These are phyloP conservation scores for Caenorhabditis sinica DNA, from an alignment of 2,888 invertebrate species.

Conservation along the genomic window DNA sequence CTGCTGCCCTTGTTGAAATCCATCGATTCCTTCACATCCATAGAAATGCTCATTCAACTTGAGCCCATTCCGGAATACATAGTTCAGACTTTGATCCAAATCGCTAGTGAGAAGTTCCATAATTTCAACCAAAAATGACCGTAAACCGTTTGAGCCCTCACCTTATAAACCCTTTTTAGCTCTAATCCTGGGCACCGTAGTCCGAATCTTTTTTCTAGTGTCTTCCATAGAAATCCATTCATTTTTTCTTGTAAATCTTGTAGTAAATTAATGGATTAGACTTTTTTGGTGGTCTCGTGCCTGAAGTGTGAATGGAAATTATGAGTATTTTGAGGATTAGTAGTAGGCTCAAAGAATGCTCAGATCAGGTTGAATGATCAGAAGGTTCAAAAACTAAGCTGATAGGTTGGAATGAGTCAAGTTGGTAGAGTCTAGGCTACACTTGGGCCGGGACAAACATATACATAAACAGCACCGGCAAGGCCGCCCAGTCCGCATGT, in stretches of 20 bases:
- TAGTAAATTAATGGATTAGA: constrained; percentile 46
- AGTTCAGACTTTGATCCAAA: constrained; percentile 36
- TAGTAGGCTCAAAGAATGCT: constrained; percentile 20
- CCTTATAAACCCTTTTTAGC: background rate
- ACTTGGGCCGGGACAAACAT: too few species aligned
- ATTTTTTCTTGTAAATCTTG: background rate
- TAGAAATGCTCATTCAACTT: constrained; percentile 9
- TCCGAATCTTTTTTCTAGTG: background rate
- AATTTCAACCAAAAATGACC: background rate
- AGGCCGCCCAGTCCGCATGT: too few species aligned
- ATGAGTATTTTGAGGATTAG: constrained; percentile 14
- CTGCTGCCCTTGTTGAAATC: constrained; percentile 24
- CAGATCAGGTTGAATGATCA: background rate
- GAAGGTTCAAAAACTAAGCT: constrained; percentile 10
- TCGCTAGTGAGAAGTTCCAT: constrained; percentile 32
- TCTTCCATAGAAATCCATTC: background rate
- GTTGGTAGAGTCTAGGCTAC: background rate
- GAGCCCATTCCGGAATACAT: constrained; percentile 24
- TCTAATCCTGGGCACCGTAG: constrained; percentile 11
- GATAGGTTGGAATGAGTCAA: background rate
- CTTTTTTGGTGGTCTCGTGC: constrained; percentile 11
- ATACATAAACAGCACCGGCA: too few species aligned
- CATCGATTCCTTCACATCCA: constrained; percentile 24
- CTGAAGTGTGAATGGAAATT: constrained; percentile 13
- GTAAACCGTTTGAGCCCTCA: background rate